Evolutionary conservation across 2,797 vertebrate genomes (phyloP).

Genomic region (Trematomus bernacchii): DNA sequence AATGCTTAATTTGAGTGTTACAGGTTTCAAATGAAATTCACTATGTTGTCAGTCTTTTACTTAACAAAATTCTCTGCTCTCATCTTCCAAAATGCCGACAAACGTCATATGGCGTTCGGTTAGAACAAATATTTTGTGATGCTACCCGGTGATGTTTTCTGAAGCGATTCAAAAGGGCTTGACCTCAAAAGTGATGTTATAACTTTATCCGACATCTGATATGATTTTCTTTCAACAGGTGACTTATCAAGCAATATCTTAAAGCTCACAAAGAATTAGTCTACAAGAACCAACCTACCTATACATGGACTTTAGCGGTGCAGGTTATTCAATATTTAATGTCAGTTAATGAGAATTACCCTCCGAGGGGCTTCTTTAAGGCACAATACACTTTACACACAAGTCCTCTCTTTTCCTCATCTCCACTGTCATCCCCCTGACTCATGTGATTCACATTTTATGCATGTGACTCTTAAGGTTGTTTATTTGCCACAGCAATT

Average conservation of each 20-base stretch:
- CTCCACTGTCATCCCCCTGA: slow-evolving; percentile 64
- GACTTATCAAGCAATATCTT: slow-evolving; percentile 59
- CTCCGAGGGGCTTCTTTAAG: slow-evolving; percentile 68
- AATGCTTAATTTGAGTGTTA: neutral
- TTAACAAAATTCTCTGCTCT: slow-evolving; percentile 12
- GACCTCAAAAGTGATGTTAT: slow-evolving; percentile 26
- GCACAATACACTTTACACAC: slow-evolving; percentile 71
- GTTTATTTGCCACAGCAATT: slow-evolving; percentile 82
- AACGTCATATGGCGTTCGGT: neutral
- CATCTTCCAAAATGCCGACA: slow-evolving; percentile 15
- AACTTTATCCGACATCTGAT: slow-evolving; percentile 16
- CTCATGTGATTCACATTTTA: slow-evolving; percentile 81
- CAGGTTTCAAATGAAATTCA: neutral
- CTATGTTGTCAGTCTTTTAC: slow-evolving; percentile 13
- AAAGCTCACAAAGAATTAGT: slow-evolving; percentile 33
- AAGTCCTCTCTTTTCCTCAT: slow-evolving; percentile 60
- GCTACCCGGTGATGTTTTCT: slow-evolving; percentile 26
- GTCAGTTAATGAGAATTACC: slow-evolving; percentile 54
- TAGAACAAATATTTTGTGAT: slow-evolving; percentile 11
- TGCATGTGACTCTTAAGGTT: slow-evolving; percentile 88
- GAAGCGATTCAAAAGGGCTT: slow-evolving; percentile 50
- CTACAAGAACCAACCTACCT: slow-evolving; percentile 26
- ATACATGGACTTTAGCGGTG: slow-evolving; percentile 31
- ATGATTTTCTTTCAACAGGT: slow-evolving; percentile 20
- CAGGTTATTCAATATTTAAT: slow-evolving; percentile 48